Evolutionary conservation across 2,888 invertebrate species (phyloP).

Genomic region (Apamea epomidion): DNA sequence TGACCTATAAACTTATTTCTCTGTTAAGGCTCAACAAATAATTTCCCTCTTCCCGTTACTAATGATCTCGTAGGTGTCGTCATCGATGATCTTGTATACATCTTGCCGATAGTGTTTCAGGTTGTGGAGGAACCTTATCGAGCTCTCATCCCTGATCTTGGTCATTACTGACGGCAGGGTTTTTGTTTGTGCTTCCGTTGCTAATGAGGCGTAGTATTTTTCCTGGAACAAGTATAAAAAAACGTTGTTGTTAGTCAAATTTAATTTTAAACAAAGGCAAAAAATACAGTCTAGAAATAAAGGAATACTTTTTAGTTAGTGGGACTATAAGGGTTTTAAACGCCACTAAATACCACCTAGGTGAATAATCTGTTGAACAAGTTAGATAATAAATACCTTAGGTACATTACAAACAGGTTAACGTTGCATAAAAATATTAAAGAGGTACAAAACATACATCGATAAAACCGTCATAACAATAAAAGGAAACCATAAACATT

Average conservation of each 20-base stretch:
- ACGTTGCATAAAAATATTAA: constrained; percentile 1
- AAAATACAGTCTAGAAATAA: not conserved
- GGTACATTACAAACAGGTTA: not conserved
- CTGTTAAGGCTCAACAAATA: constrained; percentile 81
- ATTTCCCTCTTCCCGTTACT: constrained; percentile 86
- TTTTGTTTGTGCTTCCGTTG: constrained; percentile 91
- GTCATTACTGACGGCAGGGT: constrained; percentile 92
- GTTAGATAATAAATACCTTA: not conserved
- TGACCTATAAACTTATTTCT: constrained; percentile 28
- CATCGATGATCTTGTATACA: constrained; percentile 92
- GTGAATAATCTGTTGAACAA: not conserved
- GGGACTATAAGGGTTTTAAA: not conserved
- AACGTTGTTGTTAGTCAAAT: not conserved
- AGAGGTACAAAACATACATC: not conserved
- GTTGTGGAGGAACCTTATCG: constrained; percentile 91
- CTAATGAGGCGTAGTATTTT: constrained; percentile 93
- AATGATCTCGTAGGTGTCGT: constrained; percentile 90
- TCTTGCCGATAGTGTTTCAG: constrained; percentile 92
- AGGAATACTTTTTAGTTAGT: not conserved
- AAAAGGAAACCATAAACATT: constrained; percentile 42
- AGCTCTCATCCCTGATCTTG: constrained; percentile 92
- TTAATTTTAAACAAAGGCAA: not conserved
- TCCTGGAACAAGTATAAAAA: constrained; percentile 86
- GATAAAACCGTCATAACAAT: not conserved
- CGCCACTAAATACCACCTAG: not conserved